These are phyloP conservation scores for Dryocosmus kuriphilus DNA, from an alignment of 2,888 invertebrate species.

Conservation along the genomic window DNA sequence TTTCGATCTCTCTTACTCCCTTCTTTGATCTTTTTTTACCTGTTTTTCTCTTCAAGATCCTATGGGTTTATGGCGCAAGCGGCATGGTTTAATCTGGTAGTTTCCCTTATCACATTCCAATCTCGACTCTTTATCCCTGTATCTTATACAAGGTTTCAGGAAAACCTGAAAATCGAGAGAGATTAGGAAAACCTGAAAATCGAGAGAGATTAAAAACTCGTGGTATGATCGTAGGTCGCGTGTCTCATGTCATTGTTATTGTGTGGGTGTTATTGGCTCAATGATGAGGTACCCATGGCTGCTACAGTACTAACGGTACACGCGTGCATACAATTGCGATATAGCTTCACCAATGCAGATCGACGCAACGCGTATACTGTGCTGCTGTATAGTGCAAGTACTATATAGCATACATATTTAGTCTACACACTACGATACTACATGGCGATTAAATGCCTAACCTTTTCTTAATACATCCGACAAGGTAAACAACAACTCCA, in stretches of 20 bases:
- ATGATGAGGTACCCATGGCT: neutral
- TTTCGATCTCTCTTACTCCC: conserved; percentile 35
- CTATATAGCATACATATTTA: no score
- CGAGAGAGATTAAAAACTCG: neutral
- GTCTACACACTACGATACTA: neutral
- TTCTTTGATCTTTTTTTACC: conserved; percentile 27
- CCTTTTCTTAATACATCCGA: neutral
- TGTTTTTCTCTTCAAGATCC: conserved; percentile 6
- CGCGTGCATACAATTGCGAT: neutral
- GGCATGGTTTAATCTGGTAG: neutral
- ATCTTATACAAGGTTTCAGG: neutral
- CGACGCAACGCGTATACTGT: neutral
- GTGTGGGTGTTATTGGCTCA: neutral
- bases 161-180: neutral
- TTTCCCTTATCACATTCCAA: neutral
- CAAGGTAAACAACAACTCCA: neutral
- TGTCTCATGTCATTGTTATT: neutral
- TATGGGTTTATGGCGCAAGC: neutral
- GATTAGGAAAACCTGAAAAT: neutral
- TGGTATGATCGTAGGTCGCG: neutral
- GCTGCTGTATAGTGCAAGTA: neutral
- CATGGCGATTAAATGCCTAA: neutral
- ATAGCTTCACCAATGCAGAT: neutral
- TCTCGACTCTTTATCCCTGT: conserved; percentile 27
- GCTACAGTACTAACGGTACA: neutral